A percentile compares a stretch with the other conserved stretches of the same genome.
These are phyloP conservation scores for Macrostomum lignano DNA, from an alignment of 1,140 invertebrate species.

Conservation along the genomic window DNA sequence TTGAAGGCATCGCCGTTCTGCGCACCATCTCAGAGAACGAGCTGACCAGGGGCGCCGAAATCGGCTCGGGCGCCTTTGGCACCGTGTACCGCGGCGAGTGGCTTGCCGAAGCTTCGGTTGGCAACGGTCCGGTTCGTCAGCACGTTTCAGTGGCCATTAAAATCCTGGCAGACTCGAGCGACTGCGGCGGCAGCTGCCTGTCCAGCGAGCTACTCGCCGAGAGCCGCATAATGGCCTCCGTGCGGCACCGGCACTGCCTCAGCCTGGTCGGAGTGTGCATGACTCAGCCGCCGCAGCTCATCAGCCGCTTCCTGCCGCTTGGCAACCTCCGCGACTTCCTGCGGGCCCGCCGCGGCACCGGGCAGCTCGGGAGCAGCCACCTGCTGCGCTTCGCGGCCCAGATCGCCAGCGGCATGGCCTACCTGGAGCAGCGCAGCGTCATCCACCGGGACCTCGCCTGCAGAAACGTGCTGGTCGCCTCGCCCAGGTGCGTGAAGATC, in stretches of 20 bases:
- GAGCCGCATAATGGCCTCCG: slow-evolving; percentile 4
- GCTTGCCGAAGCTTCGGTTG: not conserved
- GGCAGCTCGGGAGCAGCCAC: not conserved
- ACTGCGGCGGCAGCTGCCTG: not conserved
- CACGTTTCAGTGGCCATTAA: slow-evolving; percentile 1
- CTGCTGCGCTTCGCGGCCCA: slow-evolving; percentile 3
- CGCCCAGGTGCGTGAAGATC: slow-evolving; percentile 91
- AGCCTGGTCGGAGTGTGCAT: slow-evolving; percentile 3
- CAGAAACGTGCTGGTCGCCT: slow-evolving; percentile 85
- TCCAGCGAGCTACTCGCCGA: not conserved
- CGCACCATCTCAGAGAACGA: too few relatives aligned
- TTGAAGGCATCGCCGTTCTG: too few relatives aligned
- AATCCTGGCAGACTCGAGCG: not conserved
- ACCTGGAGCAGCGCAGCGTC: slow-evolving; percentile 36
- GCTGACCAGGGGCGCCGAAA: too few relatives aligned
- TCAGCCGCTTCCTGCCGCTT: not conserved
- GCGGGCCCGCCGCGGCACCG: not conserved
- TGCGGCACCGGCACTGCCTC: slow-evolving; percentile 3
- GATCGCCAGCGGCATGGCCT: slow-evolving; percentile 81
- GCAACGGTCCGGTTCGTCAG: not conserved
- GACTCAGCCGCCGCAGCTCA: slow-evolving; percentile 1
- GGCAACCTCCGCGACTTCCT: slow-evolving; percentile 3
- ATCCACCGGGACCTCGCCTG: slow-evolving; percentile 50
- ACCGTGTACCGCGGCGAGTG: slow-evolving; percentile 4
- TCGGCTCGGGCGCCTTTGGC: slow-evolving; percentile 5